Conservation (phyloP, 2,888 invertebrate genomes). For the Sympetrum striolatum region DNA sequence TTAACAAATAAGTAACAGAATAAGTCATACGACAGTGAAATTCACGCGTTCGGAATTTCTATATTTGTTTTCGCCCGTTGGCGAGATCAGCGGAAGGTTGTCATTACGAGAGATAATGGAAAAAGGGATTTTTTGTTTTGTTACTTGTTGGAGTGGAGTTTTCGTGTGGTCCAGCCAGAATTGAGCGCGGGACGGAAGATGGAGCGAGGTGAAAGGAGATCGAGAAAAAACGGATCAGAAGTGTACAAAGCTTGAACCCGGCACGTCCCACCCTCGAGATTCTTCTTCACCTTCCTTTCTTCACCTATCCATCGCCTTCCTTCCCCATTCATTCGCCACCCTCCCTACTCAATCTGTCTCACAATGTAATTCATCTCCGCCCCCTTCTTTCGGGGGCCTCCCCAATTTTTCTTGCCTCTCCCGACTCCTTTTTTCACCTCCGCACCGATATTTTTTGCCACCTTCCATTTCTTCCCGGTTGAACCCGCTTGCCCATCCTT, state of each 20-base stretch:
- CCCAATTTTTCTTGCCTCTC: not conserved
- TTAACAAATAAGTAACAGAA: no score
- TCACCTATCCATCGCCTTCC: not conserved
- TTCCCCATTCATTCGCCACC: not conserved
- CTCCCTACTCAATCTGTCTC: constrained; percentile 24
- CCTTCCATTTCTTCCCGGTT: not conserved
- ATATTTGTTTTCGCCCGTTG: no score
- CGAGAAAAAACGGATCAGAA: not conserved
- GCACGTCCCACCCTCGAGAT: not conserved
- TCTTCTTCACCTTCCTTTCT: not conserved
- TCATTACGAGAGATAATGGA: no score
- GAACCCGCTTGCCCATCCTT: not conserved
- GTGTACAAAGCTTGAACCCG: not conserved
- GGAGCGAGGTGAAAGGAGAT: not conserved
- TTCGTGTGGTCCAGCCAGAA: not conserved
- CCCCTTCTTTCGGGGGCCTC: not conserved
- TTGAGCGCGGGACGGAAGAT: not conserved
- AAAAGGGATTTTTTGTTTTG: not conserved
- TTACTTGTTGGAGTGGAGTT: not conserved
- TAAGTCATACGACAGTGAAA: no score
- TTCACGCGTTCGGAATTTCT: no score
- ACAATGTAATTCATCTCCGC: constrained; percentile 15
- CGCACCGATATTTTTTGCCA: not conserved
- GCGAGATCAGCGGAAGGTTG: no score
- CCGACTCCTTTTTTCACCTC: not conserved